Evolutionary conservation across 2,797 vertebrate species (phyloP), one percentile per base, ranked within the genome.

Genomic region (Aphelocoma californica): DNA sequence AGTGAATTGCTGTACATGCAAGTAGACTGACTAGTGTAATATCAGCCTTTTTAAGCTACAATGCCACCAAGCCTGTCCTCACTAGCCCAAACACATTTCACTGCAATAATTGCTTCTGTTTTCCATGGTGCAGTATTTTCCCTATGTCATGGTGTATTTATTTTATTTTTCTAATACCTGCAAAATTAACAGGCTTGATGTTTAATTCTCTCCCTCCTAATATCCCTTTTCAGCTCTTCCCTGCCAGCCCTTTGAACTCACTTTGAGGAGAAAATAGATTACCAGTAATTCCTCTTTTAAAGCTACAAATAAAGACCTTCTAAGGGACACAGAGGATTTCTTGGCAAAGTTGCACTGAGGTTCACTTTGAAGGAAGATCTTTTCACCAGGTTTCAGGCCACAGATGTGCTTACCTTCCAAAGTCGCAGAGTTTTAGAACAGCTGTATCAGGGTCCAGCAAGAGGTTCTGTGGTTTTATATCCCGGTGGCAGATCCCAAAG

Each of bases 391-490:
- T 32, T 83, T 79, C 81, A 81, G 51, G 38, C 13, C 45, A 61
- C 34, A n/a, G 74, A 58, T 14, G 29, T 5, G 6, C 98, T 98
- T 96, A 99, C 99, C 99, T 99, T 98, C 99, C 99, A 10, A 99
- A 99, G 97, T 99, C 99, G 26, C 99, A 99, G 93, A 99, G 99
- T 96, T 99, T 99, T 96, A 99, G 99, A 82, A 99, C 99, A 44
- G 99, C 99, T 28, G 99, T 99, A 98, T 99, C 99, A 38, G 99
- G 99, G 96, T 99, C 99, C 98, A 99, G 98, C 97, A 99, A 99
- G 98, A 99, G 98, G 97, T 99, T 99, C 98, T 99, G 99, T 94
- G 99, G 99, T 98, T 99, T 99, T 98, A 99, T 99, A 98, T 99
- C 99, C 97, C 99, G 99, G 98, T 99, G 99, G 97, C 99, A 99